Evolutionary conservation across 2,888 invertebrate genomes (phyloP).

Genomic region (Tenodera sinensis): DNA sequence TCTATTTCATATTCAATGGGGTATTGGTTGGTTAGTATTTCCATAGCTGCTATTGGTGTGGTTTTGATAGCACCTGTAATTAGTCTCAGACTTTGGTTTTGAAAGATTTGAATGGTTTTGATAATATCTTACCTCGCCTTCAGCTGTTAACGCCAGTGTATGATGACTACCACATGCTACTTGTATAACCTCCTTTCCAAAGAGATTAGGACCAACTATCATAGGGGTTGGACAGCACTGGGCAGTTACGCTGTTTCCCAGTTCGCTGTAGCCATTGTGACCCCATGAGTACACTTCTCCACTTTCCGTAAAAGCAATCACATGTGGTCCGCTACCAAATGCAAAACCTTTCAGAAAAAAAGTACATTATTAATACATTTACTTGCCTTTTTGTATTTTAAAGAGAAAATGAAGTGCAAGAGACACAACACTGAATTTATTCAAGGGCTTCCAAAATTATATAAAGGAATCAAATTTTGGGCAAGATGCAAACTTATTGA

Average conservation of each 20-base stretch:
- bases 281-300: constrained; percentile 59
- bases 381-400: not conserved
- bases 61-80: no score
- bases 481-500: no score
- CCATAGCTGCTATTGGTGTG: no score
- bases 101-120: not conserved
- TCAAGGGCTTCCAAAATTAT: no score
- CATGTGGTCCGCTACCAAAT: constrained; percentile 58
- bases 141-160: constrained; percentile 52
- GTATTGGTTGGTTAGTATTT: no score
- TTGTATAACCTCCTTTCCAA: constrained; percentile 48
- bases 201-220: constrained; percentile 46
- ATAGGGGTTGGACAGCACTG: constrained; percentile 49
- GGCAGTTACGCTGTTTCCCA: constrained; percentile 54
- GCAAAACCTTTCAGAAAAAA: constrained; percentile 44
- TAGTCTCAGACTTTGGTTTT: no score
- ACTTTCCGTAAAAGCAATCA: constrained; percentile 52
- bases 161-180: constrained; percentile 59
- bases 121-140: constrained; percentile 50
- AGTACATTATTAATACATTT: not conserved
- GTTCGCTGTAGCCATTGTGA: constrained; percentile 56
- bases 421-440: no score
- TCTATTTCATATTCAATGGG: no score
- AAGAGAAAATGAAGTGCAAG: not conserved
- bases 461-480: no score